Evolutionary conservation across 2,113 vertebrate genomes (phyloP), one percentile per base, ranked within the genome.

Genomic region (Petrocephalus zakoni): DNA sequence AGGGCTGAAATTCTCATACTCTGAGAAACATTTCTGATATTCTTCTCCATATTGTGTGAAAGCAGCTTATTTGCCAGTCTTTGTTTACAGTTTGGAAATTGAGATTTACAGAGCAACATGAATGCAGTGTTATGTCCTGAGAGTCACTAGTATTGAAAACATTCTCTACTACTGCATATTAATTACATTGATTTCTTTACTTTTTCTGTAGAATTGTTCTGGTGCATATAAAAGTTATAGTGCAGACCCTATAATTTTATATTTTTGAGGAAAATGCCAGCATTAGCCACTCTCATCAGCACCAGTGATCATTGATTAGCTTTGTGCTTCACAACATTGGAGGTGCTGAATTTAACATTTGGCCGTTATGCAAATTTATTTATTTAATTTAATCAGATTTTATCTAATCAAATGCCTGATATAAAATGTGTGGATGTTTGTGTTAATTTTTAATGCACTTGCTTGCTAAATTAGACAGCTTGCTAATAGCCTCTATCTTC

Each of bases 201-300:
- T 83, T 75, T 51, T 88, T 88, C 11, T 53, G 52, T 87, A 81
- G 94, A 96, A 95, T 96, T 96, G 91, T 90, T 92, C 75, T 92
- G 87, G 89, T 81, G 89, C 72, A 90, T 29, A 91, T 85, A 85
- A 85, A 88, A 75, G 88, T 91, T 88, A 61, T 89, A 89, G 87
- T 90, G 47, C 87, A 49, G 89, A 91, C 89, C 88, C 89, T 91
- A 87, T 92, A 92, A 92, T 93, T 90, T 92, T 81, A 91, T 92
- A 89, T 92, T 90, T 92, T 93, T 90, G 90, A 90, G 88, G 92
- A 91, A 92, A 90, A 89, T 91, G 89, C 88, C 88, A 90, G 85
- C 87, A 90, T 91, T 90, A 93, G 90, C 90, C 92, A 90, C 89
- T 92, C 91, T 91, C 61, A 85, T 88, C 55, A 37, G 46, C 68